Base-by-base conservation (phyloP, 2,888 invertebrate genomes). In the Allygus modestus region DNA sequence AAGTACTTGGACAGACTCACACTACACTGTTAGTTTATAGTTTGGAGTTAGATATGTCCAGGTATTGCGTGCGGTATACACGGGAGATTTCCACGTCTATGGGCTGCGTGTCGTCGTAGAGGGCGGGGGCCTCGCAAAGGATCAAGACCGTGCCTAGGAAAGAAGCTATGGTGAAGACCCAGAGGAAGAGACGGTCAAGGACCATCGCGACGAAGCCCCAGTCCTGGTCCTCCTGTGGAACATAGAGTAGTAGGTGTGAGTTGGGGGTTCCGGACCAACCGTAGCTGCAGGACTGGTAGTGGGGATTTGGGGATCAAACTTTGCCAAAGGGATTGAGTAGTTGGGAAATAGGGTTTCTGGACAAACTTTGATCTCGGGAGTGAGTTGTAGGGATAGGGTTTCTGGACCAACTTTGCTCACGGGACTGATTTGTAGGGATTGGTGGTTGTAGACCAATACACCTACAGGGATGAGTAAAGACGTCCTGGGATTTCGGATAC, bases 121-220 rank as follows among this genome's bases (percentile, higher is more conserved):
- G 93, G 0, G 98, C 96, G 0, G 98, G 98, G 0, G 98, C 98
- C 90, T 98, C 97, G 89, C 97, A 95, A 69, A 97, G 92, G 88
- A 98, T 98, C 46, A 95, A 94, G 87, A 97, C 94, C 0, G 97
- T 97, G 23, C 98, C 98, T 9, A 96, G 95, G 82, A 97, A 93
- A 43, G 97, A 97, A 9, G 97, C 96, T 88, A 96, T 94, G 87
- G 96, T 95, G 91, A 98, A 98, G 86, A 98, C 94, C 96, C 96
- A 97, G 12, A 98, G 94, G 90, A 98, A 97, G 15, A 98, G 92
- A 20, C 98, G 94, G 90, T 98, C 98, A 85, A 98, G 92, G 0
- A 98, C 97, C 97, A 97, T 97, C 7, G 97, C 97, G 5, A 98
- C 97, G 90, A 97, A 98, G 65, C 97, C 97, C 98, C 98, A 98